phyloP scores from a whole-genome alignment of 1,140 invertebrate genomes.

The Adoxophyes honmai region DNA sequence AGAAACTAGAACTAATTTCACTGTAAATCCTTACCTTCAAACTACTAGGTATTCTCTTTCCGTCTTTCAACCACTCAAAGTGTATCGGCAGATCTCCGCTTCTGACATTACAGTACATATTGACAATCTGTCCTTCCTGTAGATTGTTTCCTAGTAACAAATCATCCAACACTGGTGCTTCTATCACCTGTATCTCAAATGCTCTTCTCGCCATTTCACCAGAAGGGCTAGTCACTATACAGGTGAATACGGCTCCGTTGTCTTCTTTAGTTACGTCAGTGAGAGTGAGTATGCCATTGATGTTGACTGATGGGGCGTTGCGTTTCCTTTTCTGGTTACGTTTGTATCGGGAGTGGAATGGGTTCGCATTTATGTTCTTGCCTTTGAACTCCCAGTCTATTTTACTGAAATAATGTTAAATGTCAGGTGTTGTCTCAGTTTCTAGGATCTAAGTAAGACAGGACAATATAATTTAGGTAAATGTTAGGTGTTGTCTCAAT shows the following conservation, averaged over 20 bases:
- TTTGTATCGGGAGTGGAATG: slow-evolving; percentile 60
- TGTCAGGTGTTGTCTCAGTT: too few relatives aligned
- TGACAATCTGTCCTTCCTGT: slow-evolving; percentile 91
- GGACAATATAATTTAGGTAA: too few relatives aligned
- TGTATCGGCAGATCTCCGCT: slow-evolving; percentile 93
- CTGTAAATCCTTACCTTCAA: slow-evolving; percentile 83
- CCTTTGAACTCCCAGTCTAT: slow-evolving; percentile 74
- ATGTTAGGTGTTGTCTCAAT: too few relatives aligned
- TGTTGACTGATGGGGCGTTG: slow-evolving; percentile 46
- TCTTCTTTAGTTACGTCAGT: slow-evolving; percentile 83
- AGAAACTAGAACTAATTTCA: too few relatives aligned
- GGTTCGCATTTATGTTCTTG: slow-evolving; percentile 48
- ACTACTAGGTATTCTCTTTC: slow-evolving; percentile 81
- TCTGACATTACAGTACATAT: slow-evolving; percentile 92
- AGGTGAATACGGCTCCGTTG: slow-evolving; percentile 87
- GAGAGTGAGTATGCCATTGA: slow-evolving; percentile 81
- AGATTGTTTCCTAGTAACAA: slow-evolving; percentile 79
- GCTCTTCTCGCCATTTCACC: slow-evolving; percentile 85
- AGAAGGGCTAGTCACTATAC: slow-evolving; percentile 86
- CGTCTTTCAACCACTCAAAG: slow-evolving; percentile 94
- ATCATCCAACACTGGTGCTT: slow-evolving; percentile 84
- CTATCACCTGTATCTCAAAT: slow-evolving; percentile 83
- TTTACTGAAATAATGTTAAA: slow-evolving; percentile 68
- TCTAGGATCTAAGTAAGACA: too few relatives aligned
- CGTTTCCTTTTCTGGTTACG: slow-evolving; percentile 41